Base-by-base conservation (phyloP, 2,797 vertebrate species). In the Limnodromus scolopaceus region DNA sequence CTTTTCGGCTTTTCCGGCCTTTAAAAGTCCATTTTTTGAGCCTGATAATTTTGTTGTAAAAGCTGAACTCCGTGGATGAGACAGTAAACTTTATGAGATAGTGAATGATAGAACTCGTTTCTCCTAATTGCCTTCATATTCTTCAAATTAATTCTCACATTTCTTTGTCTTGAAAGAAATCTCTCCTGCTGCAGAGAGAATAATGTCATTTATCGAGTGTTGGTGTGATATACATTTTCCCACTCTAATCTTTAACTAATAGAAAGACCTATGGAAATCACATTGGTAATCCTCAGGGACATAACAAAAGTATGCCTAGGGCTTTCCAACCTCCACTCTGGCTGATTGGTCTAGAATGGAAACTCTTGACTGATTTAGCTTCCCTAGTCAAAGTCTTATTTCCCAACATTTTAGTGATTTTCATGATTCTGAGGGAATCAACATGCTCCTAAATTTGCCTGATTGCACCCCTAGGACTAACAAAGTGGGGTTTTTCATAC, bases 401-500 rank as follows among this genome's bases (percentile, higher is more conserved):
- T 84, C 71, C 22, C 58, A 84, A 25, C 4, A 27, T 69, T 65
- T 89, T 30, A 72, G 9, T 72, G 10, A 61, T 65, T 84, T 92
- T 90, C 41, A 20, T 28, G 22, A 63, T 46, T 69, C 45, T 84
- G 64, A 76, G 45, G 8, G 79, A 75, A 79, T 4, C 9, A 75
- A 27, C 10, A 38, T 36, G 13, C 9, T 87, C 66, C 36, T 68
- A 68, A 36, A 75, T 68, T 78, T 28, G 20, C 45, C 18, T 71
- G 10, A 2, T 51, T 64, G 13, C 17, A 15, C 49, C 39, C 6
- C 16, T 70, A 17, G 18, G 22, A 13, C 53, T 75, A 61, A 71
- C 0, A 10, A 92, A 49, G 8, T 11, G 9, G 4, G 1, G 0
- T 0, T 0, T n/a, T 81, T 63, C 66, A 13, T 45, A 43, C 9